Base-by-base conservation (phyloP, 2,113 vertebrate species). In the Cygnus buccinator region DNA sequence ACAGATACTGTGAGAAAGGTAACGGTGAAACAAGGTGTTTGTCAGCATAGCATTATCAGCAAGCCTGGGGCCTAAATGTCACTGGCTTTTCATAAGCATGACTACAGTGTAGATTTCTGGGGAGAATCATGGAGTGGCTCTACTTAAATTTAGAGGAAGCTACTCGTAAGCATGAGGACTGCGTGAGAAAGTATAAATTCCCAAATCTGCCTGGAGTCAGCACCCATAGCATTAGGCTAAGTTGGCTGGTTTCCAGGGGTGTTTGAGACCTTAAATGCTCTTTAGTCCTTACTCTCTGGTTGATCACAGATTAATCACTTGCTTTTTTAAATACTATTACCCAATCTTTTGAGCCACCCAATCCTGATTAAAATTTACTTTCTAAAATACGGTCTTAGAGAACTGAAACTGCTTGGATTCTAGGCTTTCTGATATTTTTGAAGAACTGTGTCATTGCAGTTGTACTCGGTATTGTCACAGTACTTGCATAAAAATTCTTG, bases 281-380 rank as follows among this genome's bases (percentile, higher is more conserved):
- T 93, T 96, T 93, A 95, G 87, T 91, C 90, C 76, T 94, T 95
- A 75, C 74, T 35, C 70, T 93, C 54, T 95, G 67, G 89, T 84
- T 94, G 88, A 97, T 95, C 95, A 85, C 71, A 95, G 90, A 97
- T 94, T 95, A 95, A 95, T 93, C 87, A 73, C 87, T 94, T 94
- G 90, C 76, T 97, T 96, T 97, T 95, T 97, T 1, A 97, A 97
- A 97, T 84, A 89, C 93, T 88, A 73, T 95, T 96, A 91, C 93
- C 83, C 87, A 96, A 94, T 94, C 80, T 94, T 59, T 93, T 91
- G 85, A 96, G 74, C 92, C 55, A 94, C 44, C 14, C 75, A 91
- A 87, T 94, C 82, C 87, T 63, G 83, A 91, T 94, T 94, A 92
- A 92, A 89, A 77, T 87, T 94, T 95, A 85, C 91, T 95, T 94